A percentile compares a stretch with the other conserved stretches of the same genome.
phyloP scores from a whole-genome alignment of 2,113 vertebrate species.

The Cygnus buccinator region DNA sequence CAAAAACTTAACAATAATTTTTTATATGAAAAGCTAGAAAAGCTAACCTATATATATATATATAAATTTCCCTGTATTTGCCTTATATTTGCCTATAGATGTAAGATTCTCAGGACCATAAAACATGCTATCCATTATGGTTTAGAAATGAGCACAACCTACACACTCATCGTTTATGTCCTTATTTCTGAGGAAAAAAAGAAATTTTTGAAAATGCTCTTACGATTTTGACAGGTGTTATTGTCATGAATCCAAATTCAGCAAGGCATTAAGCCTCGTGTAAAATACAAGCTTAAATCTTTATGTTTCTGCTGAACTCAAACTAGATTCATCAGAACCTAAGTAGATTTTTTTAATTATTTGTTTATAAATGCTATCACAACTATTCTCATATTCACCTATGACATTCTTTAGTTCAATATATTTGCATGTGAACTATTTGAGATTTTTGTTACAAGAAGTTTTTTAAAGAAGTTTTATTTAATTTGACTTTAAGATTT shows the following conservation, averaged over 20 bases:
- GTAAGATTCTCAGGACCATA: neutral
- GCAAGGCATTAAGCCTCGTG: neutral
- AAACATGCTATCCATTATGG: neutral
- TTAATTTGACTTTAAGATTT: neutral
- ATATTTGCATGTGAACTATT: neutral
- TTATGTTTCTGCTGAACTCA: neutral
- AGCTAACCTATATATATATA: neutral
- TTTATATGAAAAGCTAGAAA: neutral
- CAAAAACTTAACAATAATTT: neutral
- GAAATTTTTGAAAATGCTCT: neutral
- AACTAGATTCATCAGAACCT: neutral
- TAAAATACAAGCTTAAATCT: neutral
- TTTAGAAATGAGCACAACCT: neutral
- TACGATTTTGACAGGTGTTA: neutral
- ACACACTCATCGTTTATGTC: neutral
- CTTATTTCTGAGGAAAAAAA: neutral
- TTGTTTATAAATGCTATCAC: neutral
- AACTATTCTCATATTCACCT: neutral
- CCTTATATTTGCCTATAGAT: neutral
- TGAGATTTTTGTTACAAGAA: neutral
- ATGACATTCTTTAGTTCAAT: neutral
- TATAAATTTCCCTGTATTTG: neutral
- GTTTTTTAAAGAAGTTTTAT: conserved; percentile 53
- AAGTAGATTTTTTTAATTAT: neutral
- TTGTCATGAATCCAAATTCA: neutral